These are phyloP conservation scores for Geococcyx californianus DNA, from an alignment of 2,113 vertebrate species.

Conservation along the genomic window DNA sequence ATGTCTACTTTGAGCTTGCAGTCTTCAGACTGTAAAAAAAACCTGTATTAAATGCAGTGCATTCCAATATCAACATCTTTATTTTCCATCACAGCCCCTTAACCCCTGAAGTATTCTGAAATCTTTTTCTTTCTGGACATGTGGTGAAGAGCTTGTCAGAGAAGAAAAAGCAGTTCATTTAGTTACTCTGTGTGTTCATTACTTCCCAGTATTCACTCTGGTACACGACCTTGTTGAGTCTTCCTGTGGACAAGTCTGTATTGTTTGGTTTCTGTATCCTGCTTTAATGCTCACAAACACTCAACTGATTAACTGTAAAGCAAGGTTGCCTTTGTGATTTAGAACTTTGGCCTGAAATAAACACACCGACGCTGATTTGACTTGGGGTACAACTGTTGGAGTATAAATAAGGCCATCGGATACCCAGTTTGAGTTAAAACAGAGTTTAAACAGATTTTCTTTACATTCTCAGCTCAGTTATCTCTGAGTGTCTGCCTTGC, in stretches of 20 bases:
- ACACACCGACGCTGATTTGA: background rate
- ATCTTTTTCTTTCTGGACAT: background rate
- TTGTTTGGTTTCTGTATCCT: background rate
- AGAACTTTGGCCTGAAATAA: conserved; percentile 6
- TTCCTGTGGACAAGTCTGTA: background rate
- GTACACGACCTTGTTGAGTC: background rate
- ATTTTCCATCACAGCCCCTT: conserved; percentile 14
- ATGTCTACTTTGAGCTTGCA: conserved; percentile 15
- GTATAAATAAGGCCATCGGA: background rate
- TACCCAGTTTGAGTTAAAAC: background rate
- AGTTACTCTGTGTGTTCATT: background rate
- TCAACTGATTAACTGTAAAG: background rate
- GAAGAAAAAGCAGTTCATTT: background rate
- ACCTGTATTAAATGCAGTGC: background rate
- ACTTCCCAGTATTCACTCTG: background rate
- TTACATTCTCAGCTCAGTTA: background rate
- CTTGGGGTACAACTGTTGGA: background rate
- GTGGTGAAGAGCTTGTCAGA: background rate
- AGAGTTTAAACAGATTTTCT: background rate
- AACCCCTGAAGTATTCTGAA: background rate
- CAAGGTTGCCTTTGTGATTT: background rate
- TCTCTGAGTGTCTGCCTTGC: background rate
- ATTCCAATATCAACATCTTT: conserved; percentile 34
- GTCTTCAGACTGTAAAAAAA: background rate
- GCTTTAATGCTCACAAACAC: conserved; percentile 18